Evolutionary conservation across 2,113 vertebrate genomes (phyloP), one percentile per base, ranked within the genome.

Genomic region (Siphamia tubifer): DNA sequence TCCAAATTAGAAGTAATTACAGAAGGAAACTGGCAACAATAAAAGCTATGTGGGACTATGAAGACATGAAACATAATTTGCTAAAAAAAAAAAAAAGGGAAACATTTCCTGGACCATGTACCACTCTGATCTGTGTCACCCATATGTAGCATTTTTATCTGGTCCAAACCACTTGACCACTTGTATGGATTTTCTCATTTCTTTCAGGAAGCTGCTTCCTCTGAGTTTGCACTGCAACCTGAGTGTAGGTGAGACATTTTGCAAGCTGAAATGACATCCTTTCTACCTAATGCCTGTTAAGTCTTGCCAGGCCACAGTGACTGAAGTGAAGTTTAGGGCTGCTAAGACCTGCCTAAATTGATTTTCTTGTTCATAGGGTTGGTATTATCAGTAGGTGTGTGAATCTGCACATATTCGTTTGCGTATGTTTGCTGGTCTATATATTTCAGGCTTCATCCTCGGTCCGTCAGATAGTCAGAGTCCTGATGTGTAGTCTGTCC

Each of bases 241-340:
- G 27, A 13, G 8, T 27, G 15, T 6, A 55, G 40, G 45, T 3
- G 2, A 47, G 16, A 35, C 6, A 53, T 42, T 32, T 6, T 23
- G 6, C 21, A 36, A 11, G 20, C 20, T 49, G 12, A 53, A 61
- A 49, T 31, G 39, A 60, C 16, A 20, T 42, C 15, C 21, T n/a
- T 61, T 19, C 8, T 60, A 63, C 42, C 38, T 36, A 66, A 43
- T 2, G 28, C 23, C 38, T 57, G 34, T 34, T 51, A 40, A 71
- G 17, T 67, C 48, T 57, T 77, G 51, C 62, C 62, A 62, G 31
- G 60, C 75, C 69, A 62, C 16, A 61, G 25, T 31, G 8, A 66
- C 28, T 15, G 17, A 38, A 73, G 58, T 51, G 16, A 69, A 79
- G 56, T 20, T 43, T 53, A 30, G 9, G 15, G 49, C 25, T 68